phyloP scores from a whole-genome alignment of 2,888 invertebrate genomes.

The Callyntrura guangdongensis region DNA sequence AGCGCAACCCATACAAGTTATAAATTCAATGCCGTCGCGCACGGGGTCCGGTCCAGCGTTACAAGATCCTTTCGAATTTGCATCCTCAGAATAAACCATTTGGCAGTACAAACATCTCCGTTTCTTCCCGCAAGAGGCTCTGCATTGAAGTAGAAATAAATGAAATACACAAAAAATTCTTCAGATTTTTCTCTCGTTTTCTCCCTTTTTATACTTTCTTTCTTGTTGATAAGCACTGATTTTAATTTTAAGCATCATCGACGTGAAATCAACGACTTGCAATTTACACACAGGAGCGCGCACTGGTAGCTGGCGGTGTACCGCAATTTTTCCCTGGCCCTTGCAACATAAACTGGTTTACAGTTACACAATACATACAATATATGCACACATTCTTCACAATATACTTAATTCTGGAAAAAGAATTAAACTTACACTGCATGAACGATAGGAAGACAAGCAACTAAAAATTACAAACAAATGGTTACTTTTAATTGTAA shows the following conservation, averaged over 20 bases:
- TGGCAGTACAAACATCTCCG: constrained; percentile 87
- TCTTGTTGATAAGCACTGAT: constrained; percentile 41
- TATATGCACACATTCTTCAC: too few relatives aligned
- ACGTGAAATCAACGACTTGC: constrained; percentile 4
- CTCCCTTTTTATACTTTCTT: background rate
- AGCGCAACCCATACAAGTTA: constrained; percentile 94
- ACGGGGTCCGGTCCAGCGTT: constrained; percentile 85
- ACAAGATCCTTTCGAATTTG: constrained; percentile 93
- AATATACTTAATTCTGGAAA: too few relatives aligned
- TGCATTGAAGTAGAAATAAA: constrained; percentile 72
- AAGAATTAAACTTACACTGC: background rate
- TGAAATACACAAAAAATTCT: constrained; percentile 63
- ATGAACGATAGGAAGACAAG: background rate
- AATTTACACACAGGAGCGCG: background rate
- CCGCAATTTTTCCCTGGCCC: too few relatives aligned
- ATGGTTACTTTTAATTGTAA: background rate
- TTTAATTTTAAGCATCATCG: constrained; percentile 12
- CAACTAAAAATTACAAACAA: background rate
- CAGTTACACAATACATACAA: too few relatives aligned
- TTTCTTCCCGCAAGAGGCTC: constrained; percentile 84
- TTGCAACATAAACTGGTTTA: too few relatives aligned
- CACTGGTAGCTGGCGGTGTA: background rate
- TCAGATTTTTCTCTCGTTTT: constrained; percentile 40
- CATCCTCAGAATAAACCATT: constrained; percentile 91
- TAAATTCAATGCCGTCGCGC: constrained; percentile 92